A percentile compares a stretch with the other conserved stretches of the same genome.
phyloP scores from a whole-genome alignment of 1,140 invertebrate genomes.

The Heliconius eleuchia region DNA sequence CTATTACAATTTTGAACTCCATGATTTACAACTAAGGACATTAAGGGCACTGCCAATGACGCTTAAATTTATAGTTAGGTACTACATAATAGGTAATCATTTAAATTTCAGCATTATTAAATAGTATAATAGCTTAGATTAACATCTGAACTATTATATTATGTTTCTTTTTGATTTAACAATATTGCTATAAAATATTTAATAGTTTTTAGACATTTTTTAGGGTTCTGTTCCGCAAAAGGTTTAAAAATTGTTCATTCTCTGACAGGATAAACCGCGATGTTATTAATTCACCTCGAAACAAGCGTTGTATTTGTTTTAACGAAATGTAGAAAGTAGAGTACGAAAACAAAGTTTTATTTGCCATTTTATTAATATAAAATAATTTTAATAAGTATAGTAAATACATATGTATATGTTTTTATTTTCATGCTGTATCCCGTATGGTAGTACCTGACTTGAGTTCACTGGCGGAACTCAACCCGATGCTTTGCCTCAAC shows the following conservation, averaged over 20 bases:
- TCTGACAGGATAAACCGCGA: too few species aligned
- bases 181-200: background rate
- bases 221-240: too few species aligned
- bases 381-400: background rate
- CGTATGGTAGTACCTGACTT: too few species aligned
- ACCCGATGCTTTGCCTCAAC: too few species aligned
- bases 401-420: slow-evolving; percentile 11
- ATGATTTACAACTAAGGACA: slow-evolving; percentile 7
- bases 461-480: too few species aligned
- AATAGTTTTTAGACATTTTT: background rate
- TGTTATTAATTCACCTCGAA: too few species aligned
- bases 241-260: too few species aligned
- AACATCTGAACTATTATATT: background rate
- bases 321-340: background rate
- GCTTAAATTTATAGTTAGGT: background rate
- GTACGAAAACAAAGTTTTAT: background rate
- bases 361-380: background rate
- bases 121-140: background rate
- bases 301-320: too few species aligned
- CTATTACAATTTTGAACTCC: background rate
- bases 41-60: slow-evolving; percentile 10
- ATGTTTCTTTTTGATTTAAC: background rate
- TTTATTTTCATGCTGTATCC: too few species aligned
- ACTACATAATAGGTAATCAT: background rate
- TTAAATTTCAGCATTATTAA: background rate